Conservation (phyloP, 2,888 invertebrate genomes). For the Gari tellinella region DNA sequence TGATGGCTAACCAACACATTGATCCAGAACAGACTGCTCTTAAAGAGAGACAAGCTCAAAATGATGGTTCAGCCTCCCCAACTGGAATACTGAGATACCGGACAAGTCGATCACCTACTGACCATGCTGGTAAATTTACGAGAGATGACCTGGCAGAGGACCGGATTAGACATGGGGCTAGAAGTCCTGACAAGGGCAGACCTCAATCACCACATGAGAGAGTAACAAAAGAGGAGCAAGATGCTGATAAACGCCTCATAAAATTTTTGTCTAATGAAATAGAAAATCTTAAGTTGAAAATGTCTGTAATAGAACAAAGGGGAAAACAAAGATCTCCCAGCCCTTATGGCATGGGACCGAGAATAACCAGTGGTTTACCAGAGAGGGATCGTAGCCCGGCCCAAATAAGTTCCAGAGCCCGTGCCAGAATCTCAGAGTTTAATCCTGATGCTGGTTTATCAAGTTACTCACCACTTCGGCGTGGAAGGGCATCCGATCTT, state of each 20-base stretch:
- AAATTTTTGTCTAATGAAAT: constrained; percentile 71
- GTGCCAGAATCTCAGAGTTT: constrained; percentile 48
- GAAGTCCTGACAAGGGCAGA: constrained; percentile 36
- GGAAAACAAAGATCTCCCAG: constrained; percentile 46
- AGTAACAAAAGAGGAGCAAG: constrained; percentile 25
- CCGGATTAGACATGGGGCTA: constrained; percentile 22
- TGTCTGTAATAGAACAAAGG: constrained; percentile 71
- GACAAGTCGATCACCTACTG: constrained; percentile 42
- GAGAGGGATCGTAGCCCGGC: constrained; percentile 55
- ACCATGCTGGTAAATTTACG: constrained; percentile 26
- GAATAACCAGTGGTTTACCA: constrained; percentile 46
- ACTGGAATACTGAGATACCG: constrained; percentile 52
- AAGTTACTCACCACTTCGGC: constrained; percentile 44
- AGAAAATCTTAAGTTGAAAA: constrained; percentile 73
- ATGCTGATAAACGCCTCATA: constrained; percentile 62
- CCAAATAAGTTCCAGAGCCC: constrained; percentile 55
- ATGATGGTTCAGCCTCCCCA: constrained; percentile 35
- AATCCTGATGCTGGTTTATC: constrained; percentile 38
- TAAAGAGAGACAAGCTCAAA: constrained; percentile 35
- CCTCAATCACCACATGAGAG: constrained; percentile 13
- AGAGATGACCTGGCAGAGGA: constrained; percentile 7
- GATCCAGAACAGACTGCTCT: constrained; percentile 46
- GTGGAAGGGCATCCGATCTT: constrained; percentile 29
- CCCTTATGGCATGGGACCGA: constrained; percentile 49
- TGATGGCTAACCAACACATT: constrained; percentile 57